Conservation (phyloP, 1,140 invertebrate species). For the Trinorchestia longiramus region DNA sequence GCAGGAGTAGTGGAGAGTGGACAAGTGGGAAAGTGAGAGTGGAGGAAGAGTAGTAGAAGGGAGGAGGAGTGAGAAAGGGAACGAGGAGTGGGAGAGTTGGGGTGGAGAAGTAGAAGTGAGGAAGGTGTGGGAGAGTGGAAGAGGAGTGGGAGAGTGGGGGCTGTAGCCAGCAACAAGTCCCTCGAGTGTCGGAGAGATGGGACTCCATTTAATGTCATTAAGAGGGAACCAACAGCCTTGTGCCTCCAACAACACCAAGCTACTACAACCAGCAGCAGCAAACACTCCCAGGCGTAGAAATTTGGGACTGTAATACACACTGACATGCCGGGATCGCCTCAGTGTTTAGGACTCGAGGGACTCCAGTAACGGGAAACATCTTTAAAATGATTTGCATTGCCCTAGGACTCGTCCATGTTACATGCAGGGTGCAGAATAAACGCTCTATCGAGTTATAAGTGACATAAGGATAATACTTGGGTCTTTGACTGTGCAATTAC, state of each 20-base stretch:
- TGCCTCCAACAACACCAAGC: neutral
- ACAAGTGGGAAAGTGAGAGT: too few species aligned
- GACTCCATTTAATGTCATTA: neutral
- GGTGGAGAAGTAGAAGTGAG: too few species aligned
- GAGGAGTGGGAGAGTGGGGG: neutral
- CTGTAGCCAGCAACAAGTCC: neutral
- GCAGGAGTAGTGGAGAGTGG: too few species aligned
- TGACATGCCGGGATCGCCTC: neutral
- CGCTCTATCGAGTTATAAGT: neutral
- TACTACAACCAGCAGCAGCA: neutral
- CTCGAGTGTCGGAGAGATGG: neutral
- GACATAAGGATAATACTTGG: neutral
- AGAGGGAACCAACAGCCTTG: neutral
- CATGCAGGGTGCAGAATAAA: neutral
- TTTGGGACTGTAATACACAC: neutral
- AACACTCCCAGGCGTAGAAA: neutral
- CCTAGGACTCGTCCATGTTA: neutral
- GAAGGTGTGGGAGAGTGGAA: neutral
- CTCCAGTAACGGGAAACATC: neutral
- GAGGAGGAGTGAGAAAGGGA: neutral
- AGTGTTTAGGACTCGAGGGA: neutral
- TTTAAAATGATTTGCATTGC: neutral
- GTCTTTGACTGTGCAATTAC: neutral
- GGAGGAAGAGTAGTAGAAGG: neutral
- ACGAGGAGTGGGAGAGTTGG: neutral